Base-by-base conservation (phyloP, 23 tunicate species). In the Diplosoma virens region DNA sequence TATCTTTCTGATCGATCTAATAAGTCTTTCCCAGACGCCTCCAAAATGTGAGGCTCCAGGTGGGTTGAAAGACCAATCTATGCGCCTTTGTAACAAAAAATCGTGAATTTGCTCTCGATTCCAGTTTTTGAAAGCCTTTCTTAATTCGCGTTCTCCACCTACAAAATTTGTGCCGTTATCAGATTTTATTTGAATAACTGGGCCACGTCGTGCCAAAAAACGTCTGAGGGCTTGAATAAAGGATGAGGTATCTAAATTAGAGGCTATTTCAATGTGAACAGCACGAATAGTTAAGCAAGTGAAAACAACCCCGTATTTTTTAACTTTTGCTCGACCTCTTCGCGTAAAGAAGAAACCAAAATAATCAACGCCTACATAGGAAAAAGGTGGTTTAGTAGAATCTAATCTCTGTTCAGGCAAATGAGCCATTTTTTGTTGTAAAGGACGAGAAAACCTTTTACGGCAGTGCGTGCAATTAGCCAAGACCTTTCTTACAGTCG, bases 91-190 rank as follows among this genome's bases (percentile, higher is more conserved):
- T n/a, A n/a, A n/a, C n/a, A n/a, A n/a, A n/a, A n/a, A n/a, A n/a
- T n/a, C n/a, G n/a, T n/a, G n/a, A n/a, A n/a, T n/a, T n/a, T n/a
- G n/a, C n/a, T n/a, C n/a, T n/a, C n/a, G n/a, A n/a, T n/a, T n/a
- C n/a, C n/a, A n/a, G n/a, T n/a, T n/a, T n/a, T n/a, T n/a, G n/a
- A n/a, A n/a, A n/a, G n/a, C n/a, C n/a, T n/a, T n/a, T n/a, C n/a
- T n/a, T n/a, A n/a, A n/a, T n/a, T n/a, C n/a, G n/a, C n/a, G n/a
- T n/a, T n/a, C n/a, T n/a, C n/a, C n/a, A n/a, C n/a, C n/a, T n/a
- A n/a, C n/a, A n/a, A n/a, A n/a, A 59, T 71, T 81, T 20, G 86
- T 71, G 32, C 79, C 86, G 60, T 73, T 71, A 34, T 81, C 86
- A 36, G 55, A 56, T 18, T 20, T 24, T 4, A 81, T 53, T 33